These are phyloP conservation scores for Cinclus cinclus DNA, from an alignment of 2,113 vertebrate species.

Conservation along the genomic window DNA sequence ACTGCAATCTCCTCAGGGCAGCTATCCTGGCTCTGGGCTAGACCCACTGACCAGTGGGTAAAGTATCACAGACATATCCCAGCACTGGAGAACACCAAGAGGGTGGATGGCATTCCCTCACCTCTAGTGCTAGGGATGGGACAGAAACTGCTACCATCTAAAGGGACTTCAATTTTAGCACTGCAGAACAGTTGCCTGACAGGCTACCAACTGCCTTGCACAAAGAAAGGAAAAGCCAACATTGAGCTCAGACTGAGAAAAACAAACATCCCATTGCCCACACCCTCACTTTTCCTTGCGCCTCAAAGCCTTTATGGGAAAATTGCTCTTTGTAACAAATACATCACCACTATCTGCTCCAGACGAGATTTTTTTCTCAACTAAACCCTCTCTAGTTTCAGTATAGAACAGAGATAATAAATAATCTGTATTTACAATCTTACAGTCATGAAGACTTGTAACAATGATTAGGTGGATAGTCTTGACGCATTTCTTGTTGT, in stretches of 20 bases:
- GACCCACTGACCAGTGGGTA: background rate
- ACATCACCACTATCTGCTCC: conserved; percentile 55
- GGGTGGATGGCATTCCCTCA: background rate
- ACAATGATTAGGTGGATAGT: conserved; percentile 74
- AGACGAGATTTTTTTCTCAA: background rate
- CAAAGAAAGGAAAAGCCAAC: conserved; percentile 56
- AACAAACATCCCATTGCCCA: conserved; percentile 1
- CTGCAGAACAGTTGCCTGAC: background rate
- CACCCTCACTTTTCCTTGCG: background rate
- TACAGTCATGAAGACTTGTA: conserved; percentile 74
- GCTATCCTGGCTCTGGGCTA: background rate
- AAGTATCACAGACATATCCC: background rate
- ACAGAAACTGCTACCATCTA: background rate
- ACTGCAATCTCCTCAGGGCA: background rate
- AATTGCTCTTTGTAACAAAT: conserved; percentile 37
- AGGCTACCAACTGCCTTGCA: conserved; percentile 12
- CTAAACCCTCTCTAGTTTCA: conserved; percentile 50
- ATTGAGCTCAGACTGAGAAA: conserved; percentile 52
- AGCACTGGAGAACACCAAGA: background rate
- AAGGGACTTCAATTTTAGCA: conserved; percentile 15
- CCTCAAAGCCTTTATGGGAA: conserved; percentile 53
- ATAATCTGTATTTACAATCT: conserved; percentile 86
- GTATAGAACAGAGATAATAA: conserved; percentile 80
- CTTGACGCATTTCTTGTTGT: conserved; percentile 73
- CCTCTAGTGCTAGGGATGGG: background rate